phyloP scores from a whole-genome alignment of 2,888 invertebrate species.

The Platynereis dumerilii region DNA sequence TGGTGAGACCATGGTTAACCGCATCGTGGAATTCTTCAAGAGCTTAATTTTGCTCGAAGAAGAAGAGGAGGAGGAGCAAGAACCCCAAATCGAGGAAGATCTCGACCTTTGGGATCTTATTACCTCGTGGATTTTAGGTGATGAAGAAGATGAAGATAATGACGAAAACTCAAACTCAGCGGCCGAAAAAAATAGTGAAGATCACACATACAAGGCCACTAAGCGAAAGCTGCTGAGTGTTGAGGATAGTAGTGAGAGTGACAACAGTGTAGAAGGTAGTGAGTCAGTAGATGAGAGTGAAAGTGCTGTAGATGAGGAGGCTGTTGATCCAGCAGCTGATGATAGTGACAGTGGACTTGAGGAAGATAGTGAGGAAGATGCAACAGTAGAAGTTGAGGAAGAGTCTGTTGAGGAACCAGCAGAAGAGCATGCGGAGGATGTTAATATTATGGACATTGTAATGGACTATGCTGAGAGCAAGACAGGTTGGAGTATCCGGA shows the following conservation, averaged over 20 bases:
- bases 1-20: neutral
- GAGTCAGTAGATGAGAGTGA: neutral
- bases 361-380: constrained; percentile 11
- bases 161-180: constrained; percentile 17
- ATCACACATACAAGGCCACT: constrained; percentile 32
- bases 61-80: constrained; percentile 41
- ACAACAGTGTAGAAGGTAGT: too few relatives aligned
- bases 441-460: too few relatives aligned
- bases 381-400: constrained; percentile 42
- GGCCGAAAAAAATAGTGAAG: constrained; percentile 45
- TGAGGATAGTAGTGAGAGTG: constrained; percentile 20
- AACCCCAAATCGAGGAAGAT: constrained; percentile 33
- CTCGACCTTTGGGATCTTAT: constrained; percentile 33
- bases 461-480: too few relatives aligned
- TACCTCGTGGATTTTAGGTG: constrained; percentile 16
- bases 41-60: constrained; percentile 36
- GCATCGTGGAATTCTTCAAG: constrained; percentile 7
- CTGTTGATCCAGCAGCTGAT: constrained; percentile 23
- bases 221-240: constrained; percentile 23
- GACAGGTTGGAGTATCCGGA: too few relatives aligned
- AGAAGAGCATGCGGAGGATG: constrained; percentile 31
- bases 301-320: constrained; percentile 30
- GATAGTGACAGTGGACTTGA: constrained; percentile 5
- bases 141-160: constrained; percentile 40
- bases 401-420: constrained; percentile 36